phyloP scores from a whole-genome alignment of 2,797 vertebrate species.

The Parauchenoglanis punctatus region DNA sequence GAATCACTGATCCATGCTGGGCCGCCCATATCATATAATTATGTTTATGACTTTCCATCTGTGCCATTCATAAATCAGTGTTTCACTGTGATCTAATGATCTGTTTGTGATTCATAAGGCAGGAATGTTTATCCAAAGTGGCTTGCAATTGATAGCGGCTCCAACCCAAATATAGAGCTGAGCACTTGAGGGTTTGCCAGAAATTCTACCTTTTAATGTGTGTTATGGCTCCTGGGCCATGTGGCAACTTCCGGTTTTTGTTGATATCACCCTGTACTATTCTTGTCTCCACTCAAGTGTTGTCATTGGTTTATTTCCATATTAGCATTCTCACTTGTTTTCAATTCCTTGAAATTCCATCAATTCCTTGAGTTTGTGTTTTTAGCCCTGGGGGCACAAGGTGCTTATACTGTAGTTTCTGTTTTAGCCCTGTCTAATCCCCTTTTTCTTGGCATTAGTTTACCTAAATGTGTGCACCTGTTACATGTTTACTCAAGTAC shows the following conservation, averaged over 20 bases:
- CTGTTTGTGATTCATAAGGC: conserved; percentile 6
- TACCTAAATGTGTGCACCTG: neutral
- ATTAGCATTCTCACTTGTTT: neutral
- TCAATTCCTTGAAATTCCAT: no score
- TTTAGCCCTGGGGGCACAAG: neutral
- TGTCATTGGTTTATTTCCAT: neutral
- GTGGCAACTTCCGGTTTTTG: neutral
- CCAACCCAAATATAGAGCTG: neutral
- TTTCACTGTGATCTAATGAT: conserved; percentile 6
- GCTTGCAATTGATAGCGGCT: neutral
- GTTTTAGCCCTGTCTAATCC: neutral
- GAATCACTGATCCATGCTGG: neutral
- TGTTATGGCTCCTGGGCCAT: no score
- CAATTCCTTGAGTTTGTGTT: neutral
- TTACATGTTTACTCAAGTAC: neutral
- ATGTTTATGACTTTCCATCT: conserved; percentile 4
- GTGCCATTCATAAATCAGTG: conserved; percentile 1
- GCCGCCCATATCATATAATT: conserved; percentile 19
- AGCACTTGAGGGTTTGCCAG: neutral
- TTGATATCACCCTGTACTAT: neutral
- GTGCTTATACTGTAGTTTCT: neutral
- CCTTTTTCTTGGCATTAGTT: neutral
- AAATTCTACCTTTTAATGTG: neutral
- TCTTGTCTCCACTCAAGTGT: neutral
- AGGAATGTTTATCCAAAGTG: neutral